Percentiles rank a stretch among this genome's conserved stretches.
phyloP scores from a whole-genome alignment of 2,888 invertebrate genomes.

The Tetanocera ferruginea region DNA sequence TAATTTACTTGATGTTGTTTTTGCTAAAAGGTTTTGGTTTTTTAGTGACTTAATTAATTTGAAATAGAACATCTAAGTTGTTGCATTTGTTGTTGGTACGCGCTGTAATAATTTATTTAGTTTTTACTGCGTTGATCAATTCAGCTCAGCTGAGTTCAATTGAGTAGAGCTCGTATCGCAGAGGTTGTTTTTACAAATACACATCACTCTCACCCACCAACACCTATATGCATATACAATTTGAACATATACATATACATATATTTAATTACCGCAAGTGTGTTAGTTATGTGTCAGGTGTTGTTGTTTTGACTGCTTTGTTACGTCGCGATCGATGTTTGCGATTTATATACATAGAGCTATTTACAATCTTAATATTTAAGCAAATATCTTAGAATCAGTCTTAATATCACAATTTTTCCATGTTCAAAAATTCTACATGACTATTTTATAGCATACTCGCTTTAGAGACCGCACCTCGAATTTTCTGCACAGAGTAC shows the following conservation, averaged over 20 bases:
- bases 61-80: conserved; percentile 23
- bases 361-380: background rate
- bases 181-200: background rate
- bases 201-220: background rate
- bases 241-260: background rate
- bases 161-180: background rate
- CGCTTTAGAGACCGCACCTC: background rate
- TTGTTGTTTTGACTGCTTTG: conserved; percentile 11
- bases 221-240: background rate
- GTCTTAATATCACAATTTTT: background rate
- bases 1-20: too few species aligned
- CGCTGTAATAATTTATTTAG: conserved; percentile 23
- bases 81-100: conserved; percentile 34
- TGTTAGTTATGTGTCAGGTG: background rate
- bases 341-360: background rate
- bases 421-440: background rate
- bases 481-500: conserved; percentile 25
- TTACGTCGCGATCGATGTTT: conserved; percentile 27
- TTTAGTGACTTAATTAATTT: conserved; percentile 45
- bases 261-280: background rate
- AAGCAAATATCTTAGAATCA: background rate
- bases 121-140: conserved; percentile 15
- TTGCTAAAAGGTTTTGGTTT: background rate
- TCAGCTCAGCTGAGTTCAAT: conserved; percentile 5
- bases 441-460: background rate